A percentile compares a stretch with the other conserved stretches of the same genome.
Evolutionary conservation across 2,113 vertebrate species (phyloP).

Genomic region (Perognathus longimembris): DNA sequence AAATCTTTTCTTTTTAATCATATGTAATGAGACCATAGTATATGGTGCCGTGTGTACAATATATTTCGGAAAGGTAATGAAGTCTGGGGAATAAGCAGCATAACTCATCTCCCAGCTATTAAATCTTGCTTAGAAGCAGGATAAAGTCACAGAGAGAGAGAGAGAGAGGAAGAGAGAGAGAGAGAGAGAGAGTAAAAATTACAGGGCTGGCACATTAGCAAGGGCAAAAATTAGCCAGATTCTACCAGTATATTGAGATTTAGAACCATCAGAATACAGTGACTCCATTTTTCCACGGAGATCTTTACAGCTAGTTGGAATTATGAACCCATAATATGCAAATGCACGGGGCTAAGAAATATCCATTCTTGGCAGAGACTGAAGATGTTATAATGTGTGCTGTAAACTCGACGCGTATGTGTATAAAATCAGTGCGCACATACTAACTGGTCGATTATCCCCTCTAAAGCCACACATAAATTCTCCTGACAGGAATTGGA

Average conservation of each 20-base stretch:
- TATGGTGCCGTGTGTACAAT: background rate
- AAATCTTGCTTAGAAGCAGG: conserved; percentile 64
- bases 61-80: conserved; percentile 73
- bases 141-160: too few relatives aligned
- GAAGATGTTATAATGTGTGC: conserved; percentile 81
- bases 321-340: conserved; percentile 83
- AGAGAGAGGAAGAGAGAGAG: too few relatives aligned
- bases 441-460: conserved; percentile 84
- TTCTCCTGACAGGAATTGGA: conserved; percentile 78
- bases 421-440: conserved; percentile 78
- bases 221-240: conserved; percentile 74
- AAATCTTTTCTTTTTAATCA: conserved; percentile 73
- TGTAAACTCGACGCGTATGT: conserved; percentile 74
- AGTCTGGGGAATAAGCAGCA: conserved; percentile 42
- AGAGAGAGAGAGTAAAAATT: conserved; percentile 64
- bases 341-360: conserved; percentile 79
- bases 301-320: conserved; percentile 80
- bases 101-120: conserved; percentile 63
- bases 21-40: conserved; percentile 54
- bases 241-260: conserved; percentile 71
- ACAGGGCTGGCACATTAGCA: conserved; percentile 61
- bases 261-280: conserved; percentile 67
- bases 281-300: conserved; percentile 79
- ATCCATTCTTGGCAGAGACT: conserved; percentile 77
- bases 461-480: conserved; percentile 82